These are phyloP conservation scores for Glomeris marginata DNA, from an alignment of 2,888 invertebrate species.

Conservation along the genomic window DNA sequence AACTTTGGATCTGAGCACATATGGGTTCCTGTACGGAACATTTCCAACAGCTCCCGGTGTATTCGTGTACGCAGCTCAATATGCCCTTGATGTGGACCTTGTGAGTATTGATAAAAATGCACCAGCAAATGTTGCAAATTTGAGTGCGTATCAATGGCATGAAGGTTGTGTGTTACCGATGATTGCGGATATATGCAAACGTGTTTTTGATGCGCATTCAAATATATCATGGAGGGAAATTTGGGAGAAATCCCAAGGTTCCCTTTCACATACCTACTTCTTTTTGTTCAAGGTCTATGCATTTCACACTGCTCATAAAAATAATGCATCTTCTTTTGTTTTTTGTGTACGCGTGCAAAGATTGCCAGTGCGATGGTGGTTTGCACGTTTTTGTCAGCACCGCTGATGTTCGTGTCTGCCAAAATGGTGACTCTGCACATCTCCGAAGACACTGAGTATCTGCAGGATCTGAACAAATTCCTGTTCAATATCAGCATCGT, in stretches of 20 bases:
- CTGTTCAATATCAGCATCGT: slow-evolving; percentile 71
- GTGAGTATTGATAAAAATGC: slow-evolving; percentile 35
- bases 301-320: not conserved
- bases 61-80: slow-evolving; percentile 81
- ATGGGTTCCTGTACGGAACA: slow-evolving; percentile 89
- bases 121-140: no score
- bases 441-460: slow-evolving; percentile 51
- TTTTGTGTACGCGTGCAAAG: slow-evolving; percentile 36
- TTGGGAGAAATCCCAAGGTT: no score
- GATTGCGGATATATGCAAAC: not conserved
- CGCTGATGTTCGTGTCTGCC: slow-evolving; percentile 87
- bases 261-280: no score
- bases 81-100: slow-evolving; percentile 70
- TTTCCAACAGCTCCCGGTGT: slow-evolving; percentile 94
- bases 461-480: slow-evolving; percentile 57
- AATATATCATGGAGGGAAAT: not conserved
- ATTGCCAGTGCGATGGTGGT: slow-evolving; percentile 88
- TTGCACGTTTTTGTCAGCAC: slow-evolving; percentile 85
- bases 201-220: not conserved
- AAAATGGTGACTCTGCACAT: slow-evolving; percentile 73
- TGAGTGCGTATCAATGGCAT: no score
- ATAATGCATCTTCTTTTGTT: not conserved
- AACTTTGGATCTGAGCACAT: slow-evolving; percentile 69
- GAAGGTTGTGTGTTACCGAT: no score
- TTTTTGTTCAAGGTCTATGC: not conserved